Evolutionary conservation across 2,888 invertebrate species (phyloP).

Genomic region (Drosophila lutescens): DNA sequence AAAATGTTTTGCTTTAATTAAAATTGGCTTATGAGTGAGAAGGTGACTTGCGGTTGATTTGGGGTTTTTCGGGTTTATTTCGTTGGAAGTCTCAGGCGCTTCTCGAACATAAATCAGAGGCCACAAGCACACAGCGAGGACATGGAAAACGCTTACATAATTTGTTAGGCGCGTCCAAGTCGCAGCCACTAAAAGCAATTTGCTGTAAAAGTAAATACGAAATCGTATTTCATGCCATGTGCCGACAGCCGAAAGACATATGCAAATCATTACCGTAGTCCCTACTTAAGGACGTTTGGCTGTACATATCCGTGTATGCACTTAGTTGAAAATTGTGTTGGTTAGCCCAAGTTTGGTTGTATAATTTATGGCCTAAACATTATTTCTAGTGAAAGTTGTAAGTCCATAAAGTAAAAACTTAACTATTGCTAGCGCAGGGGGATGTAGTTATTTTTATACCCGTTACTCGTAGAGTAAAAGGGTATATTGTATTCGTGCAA

Average conservation of each 20-base stretch:
- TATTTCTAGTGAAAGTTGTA: background rate
- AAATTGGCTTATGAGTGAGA: slow-evolving; percentile 32
- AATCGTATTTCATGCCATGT: slow-evolving; percentile 65
- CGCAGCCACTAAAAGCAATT: slow-evolving; percentile 64
- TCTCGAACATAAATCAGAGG: slow-evolving; percentile 43
- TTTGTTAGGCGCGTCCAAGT: slow-evolving; percentile 49
- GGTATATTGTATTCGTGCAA: too few species aligned
- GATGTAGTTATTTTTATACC: too few species aligned
- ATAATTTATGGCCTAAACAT: background rate
- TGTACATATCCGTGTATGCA: slow-evolving; percentile 1
- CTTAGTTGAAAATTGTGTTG: background rate
- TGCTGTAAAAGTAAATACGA: slow-evolving; percentile 67
- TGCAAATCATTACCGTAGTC: slow-evolving; percentile 49
- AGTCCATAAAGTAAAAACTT: background rate
- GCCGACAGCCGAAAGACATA: slow-evolving; percentile 48
- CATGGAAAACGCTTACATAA: slow-evolving; percentile 57
- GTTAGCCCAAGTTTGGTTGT: background rate
- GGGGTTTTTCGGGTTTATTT: slow-evolving; percentile 4
- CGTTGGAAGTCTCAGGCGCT: slow-evolving; percentile 4
- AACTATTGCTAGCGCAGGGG: background rate
- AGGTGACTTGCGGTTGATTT: slow-evolving; percentile 28
- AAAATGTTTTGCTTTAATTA: slow-evolving; percentile 49
- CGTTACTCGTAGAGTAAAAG: too few species aligned
- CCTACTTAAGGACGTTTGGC: slow-evolving; percentile 21
- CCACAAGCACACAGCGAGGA: slow-evolving; percentile 23